A percentile compares a stretch with the other conserved stretches of the same genome.
Evolutionary conservation across 2,797 vertebrate genomes (phyloP).

Genomic region (Mionectes olivaceus): DNA sequence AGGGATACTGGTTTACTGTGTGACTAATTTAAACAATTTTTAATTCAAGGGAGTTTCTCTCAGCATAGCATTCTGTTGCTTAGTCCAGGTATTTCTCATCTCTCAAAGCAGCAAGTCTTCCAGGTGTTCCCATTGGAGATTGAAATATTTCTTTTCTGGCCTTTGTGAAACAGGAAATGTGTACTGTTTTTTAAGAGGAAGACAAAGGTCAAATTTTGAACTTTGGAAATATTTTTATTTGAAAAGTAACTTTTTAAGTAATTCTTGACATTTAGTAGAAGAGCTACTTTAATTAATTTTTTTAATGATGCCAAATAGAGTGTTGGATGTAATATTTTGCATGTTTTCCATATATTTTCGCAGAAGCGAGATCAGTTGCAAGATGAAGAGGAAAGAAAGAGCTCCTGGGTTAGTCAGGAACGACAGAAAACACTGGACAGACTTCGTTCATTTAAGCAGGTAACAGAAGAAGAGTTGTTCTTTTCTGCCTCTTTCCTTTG

Average conservation of each 20-base stretch:
- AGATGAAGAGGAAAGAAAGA: slow-evolving; percentile 88
- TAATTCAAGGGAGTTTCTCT: not conserved
- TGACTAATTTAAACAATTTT: not conserved
- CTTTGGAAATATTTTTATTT: not conserved
- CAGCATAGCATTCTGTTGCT: not conserved
- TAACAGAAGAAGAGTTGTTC: slow-evolving; percentile 49
- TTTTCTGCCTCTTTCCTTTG: not conserved
- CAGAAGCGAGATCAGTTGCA: slow-evolving; percentile 81
- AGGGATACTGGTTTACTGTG: not conserved
- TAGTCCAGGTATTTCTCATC: not conserved
- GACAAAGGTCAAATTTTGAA: not conserved
- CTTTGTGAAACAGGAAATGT: not conserved
- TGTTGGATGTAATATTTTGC: not conserved
- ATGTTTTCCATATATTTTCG: slow-evolving; percentile 37
- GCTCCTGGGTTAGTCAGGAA: slow-evolving; percentile 89
- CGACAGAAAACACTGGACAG: slow-evolving; percentile 93
- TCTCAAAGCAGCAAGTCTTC: not conserved
- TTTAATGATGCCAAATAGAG: not conserved
- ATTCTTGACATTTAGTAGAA: not conserved
- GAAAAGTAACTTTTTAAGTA: not conserved
- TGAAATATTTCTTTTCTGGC: not conserved
- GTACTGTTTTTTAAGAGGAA: not conserved
- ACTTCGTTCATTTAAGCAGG: slow-evolving; percentile 95
- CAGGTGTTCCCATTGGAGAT: not conserved
- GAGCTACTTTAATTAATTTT: not conserved